These are phyloP conservation scores for Aviceda subcristata DNA, from an alignment of 2,113 vertebrate genomes.

Conservation along the genomic window DNA sequence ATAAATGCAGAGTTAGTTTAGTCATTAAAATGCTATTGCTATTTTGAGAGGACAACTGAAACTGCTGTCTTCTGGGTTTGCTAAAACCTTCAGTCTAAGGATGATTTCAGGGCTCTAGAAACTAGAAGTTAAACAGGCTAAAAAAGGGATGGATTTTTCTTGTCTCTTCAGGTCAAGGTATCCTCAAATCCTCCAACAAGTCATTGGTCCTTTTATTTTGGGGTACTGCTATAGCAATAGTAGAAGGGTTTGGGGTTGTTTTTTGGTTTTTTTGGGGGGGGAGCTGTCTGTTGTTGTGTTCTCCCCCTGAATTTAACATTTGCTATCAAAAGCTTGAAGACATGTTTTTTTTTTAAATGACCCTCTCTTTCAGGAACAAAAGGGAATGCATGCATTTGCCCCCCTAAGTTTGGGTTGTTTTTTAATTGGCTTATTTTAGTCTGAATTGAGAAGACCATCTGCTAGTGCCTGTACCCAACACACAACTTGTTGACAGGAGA, in stretches of 20 bases:
- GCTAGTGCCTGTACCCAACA: background rate
- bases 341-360: background rate
- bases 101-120: background rate
- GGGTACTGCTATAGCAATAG: background rate
- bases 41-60: background rate
- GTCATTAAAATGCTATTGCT: background rate
- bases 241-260: background rate
- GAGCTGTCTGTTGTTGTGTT: background rate
- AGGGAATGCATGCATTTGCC: background rate
- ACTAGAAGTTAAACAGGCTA: background rate
- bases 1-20: background rate
- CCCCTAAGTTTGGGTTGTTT: background rate
- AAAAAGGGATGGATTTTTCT: background rate
- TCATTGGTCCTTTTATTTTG: background rate
- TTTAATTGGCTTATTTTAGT: background rate
- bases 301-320: background rate
- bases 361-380: background rate
- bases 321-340: background rate
- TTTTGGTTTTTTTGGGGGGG: background rate
- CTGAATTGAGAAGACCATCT: background rate
- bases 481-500: background rate
- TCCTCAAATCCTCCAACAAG: background rate
- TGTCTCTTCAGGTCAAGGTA: background rate
- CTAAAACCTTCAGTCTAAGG: background rate
- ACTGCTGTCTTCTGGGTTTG: background rate